Conservation (phyloP, 2,888 invertebrate genomes). For the Coelogynopora nodosa region DNA sequence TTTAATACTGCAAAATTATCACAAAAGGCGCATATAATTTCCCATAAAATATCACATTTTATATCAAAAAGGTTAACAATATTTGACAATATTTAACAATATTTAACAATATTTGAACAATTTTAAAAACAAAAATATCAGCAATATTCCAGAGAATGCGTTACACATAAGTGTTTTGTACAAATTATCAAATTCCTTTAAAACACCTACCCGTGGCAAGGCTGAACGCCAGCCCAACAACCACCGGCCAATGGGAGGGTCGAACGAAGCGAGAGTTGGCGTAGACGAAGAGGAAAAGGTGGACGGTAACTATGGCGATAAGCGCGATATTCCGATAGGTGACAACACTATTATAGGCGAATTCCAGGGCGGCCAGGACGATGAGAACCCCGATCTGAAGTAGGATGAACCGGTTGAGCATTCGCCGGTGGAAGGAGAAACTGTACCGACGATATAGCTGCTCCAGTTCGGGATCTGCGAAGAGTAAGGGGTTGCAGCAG, state of each 20-base stretch:
- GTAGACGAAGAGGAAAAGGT: background rate
- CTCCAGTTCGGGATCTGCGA: background rate
- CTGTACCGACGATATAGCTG: background rate
- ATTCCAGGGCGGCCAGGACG: background rate
- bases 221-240: background rate
- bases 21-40: no score
- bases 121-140: no score
- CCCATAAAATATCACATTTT: no score
- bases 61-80: no score
- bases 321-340: background rate
- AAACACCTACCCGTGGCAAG: background rate
- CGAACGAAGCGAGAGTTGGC: background rate
- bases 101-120: no score
- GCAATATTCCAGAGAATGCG: no score
- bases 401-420: background rate
- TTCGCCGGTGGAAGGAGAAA: background rate
- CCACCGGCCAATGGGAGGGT: background rate
- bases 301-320: background rate
- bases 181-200: no score
- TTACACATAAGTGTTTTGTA: no score
- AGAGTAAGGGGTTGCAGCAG: background rate
- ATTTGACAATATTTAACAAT: no score
- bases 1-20: no score
- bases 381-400: background rate
- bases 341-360: background rate